A percentile compares a stretch with the other conserved stretches of the same genome.
phyloP scores from a whole-genome alignment of 2,113 vertebrate genomes.

The Ophiodon elongatus region DNA sequence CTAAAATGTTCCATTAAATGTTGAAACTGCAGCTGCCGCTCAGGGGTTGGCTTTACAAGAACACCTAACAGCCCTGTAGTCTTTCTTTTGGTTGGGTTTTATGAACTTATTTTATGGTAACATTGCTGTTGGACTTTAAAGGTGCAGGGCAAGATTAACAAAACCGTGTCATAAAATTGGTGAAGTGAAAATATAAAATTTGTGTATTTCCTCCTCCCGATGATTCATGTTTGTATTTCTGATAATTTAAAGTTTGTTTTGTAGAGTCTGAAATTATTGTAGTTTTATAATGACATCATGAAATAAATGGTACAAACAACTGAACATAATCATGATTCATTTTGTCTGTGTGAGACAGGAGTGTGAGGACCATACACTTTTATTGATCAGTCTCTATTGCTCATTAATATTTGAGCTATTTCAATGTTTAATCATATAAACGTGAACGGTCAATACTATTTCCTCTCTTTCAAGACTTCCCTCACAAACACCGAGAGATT shows the following conservation, averaged over 20 bases:
- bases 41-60: slow-evolving; percentile 11
- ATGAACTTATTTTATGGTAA: background rate
- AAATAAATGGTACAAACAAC: background rate
- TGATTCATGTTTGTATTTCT: background rate
- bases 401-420: background rate
- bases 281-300: background rate
- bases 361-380: background rate
- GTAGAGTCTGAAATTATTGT: background rate
- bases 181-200: background rate
- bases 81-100: background rate
- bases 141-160: background rate
- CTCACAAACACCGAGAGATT: background rate
- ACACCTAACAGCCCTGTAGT: slow-evolving; percentile 2
- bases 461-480: background rate
- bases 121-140: background rate
- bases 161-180: background rate
- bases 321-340: background rate
- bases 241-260: background rate
- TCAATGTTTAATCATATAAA: background rate
- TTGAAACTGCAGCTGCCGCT: slow-evolving; percentile 28
- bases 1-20: slow-evolving; percentile 9
- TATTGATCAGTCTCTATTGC: background rate
- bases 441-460: background rate
- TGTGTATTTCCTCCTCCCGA: background rate
- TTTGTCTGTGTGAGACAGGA: slow-evolving; percentile 2